Evolutionary conservation across 2,797 vertebrate genomes (phyloP).

Genomic region (Chiroxiphia lanceolata): DNA sequence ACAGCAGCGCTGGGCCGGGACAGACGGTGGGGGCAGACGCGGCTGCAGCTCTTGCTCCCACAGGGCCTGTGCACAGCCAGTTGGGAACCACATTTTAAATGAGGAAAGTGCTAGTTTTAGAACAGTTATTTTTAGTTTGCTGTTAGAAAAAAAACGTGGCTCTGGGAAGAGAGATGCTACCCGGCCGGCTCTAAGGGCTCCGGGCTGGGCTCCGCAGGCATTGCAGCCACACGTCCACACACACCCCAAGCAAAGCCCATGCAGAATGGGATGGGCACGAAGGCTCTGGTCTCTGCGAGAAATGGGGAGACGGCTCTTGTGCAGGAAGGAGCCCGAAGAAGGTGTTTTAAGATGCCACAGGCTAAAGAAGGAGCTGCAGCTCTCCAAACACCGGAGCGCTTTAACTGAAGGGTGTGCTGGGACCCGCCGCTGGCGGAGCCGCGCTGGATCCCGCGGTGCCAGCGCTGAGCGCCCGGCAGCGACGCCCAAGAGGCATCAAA

Average conservation of each 20-base stretch:
- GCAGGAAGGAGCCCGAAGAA: neutral
- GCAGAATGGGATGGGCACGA: neutral
- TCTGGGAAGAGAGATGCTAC: neutral
- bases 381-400: neutral
- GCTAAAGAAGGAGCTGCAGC: neutral
- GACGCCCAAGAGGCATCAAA: neutral
- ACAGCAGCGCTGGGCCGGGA: neutral
- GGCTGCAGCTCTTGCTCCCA: conserved; percentile 22
- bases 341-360: neutral
- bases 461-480: neutral
- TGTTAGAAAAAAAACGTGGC: neutral
- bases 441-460: neutral
- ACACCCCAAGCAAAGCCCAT: neutral
- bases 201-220: neutral
- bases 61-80: conserved; percentile 2
- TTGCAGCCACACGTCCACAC: neutral
- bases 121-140: conserved; percentile 53
- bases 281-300: neutral
- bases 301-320: neutral
- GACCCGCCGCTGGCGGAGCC: neutral
- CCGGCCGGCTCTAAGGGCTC: neutral
- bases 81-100: conserved; percentile 34
- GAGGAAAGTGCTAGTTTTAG: conserved; percentile 51
- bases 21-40: neutral
- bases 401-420: neutral